Conservation (phyloP, 2,888 invertebrate species). For the Charanyca ferruginea region DNA sequence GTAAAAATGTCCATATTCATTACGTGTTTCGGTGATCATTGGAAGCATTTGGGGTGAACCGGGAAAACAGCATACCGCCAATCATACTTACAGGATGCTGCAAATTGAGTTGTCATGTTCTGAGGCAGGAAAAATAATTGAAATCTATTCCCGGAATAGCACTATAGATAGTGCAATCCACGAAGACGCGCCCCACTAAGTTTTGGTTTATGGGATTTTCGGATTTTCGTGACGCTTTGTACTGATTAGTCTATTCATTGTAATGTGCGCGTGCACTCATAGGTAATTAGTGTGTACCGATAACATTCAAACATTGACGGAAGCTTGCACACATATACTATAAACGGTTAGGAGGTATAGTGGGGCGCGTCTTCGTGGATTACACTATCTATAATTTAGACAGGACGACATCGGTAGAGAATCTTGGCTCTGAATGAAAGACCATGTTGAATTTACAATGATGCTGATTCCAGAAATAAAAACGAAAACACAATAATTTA, state of each 20-base stretch:
- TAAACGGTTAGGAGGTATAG: no score
- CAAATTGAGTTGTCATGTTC: background rate
- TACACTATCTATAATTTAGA: no score
- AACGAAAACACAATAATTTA: slow-evolving; percentile 12
- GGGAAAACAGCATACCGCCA: slow-evolving; percentile 38
- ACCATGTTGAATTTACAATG: slow-evolving; percentile 27
- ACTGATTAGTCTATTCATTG: no score
- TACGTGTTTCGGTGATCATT: slow-evolving; percentile 71
- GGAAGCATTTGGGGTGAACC: slow-evolving; percentile 39
- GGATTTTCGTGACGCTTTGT: no score
- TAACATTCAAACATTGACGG: no score
- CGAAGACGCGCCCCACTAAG: no score
- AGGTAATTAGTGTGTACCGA: no score
- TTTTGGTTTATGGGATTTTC: no score
- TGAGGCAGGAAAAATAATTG: slow-evolving; percentile 53
- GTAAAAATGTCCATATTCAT: slow-evolving; percentile 70
- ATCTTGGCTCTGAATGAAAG: slow-evolving; percentile 31
- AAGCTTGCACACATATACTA: no score
- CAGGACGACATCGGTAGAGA: slow-evolving; percentile 14
- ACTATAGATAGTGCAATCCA: no score
- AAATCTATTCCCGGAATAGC: slow-evolving; percentile 56
- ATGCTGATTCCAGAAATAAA: background rate
- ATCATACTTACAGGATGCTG: slow-evolving; percentile 56
- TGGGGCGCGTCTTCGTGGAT: no score
- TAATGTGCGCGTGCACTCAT: no score